Conservation (phyloP, 2,113 vertebrate genomes). For the Vulpes vulpes region DNA sequence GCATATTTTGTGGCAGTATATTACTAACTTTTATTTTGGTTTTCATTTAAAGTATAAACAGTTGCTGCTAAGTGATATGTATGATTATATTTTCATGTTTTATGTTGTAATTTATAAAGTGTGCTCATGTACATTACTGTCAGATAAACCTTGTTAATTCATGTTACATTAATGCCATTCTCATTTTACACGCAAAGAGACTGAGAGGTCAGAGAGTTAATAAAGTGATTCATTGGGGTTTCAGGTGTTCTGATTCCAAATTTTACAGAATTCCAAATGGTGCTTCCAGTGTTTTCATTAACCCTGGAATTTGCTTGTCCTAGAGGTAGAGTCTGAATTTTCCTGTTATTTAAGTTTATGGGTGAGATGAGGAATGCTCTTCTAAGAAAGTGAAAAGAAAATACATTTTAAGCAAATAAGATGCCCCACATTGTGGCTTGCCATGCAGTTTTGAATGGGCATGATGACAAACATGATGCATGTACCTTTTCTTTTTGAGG, state of each 20-base stretch:
- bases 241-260: constrained; percentile 3
- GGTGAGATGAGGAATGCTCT: not conserved
- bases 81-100: constrained; percentile 38
- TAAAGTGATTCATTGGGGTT: not conserved
- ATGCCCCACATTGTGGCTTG: not conserved
- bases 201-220: not conserved
- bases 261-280: not conserved
- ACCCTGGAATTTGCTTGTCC: constrained; percentile 2
- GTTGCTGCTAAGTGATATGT: not conserved
- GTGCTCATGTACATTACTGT: not conserved
- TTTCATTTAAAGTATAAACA: constrained; percentile 31
- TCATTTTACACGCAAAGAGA: not conserved
- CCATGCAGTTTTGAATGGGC: not conserved
- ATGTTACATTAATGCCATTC: not conserved
- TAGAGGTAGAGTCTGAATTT: not conserved
- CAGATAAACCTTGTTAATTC: not conserved
- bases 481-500: not conserved
- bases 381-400: constrained; percentile 20
- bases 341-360: not conserved
- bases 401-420: not conserved
- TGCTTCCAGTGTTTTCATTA: not conserved
- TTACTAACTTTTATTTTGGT: constrained; percentile 49
- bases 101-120: not conserved
- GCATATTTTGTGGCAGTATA: not conserved
- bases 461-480: not conserved